A percentile compares a stretch with the other conserved stretches of the same genome.
phyloP scores from a whole-genome alignment of 1,140 invertebrate genomes.

The Sycobia sp. region DNA sequence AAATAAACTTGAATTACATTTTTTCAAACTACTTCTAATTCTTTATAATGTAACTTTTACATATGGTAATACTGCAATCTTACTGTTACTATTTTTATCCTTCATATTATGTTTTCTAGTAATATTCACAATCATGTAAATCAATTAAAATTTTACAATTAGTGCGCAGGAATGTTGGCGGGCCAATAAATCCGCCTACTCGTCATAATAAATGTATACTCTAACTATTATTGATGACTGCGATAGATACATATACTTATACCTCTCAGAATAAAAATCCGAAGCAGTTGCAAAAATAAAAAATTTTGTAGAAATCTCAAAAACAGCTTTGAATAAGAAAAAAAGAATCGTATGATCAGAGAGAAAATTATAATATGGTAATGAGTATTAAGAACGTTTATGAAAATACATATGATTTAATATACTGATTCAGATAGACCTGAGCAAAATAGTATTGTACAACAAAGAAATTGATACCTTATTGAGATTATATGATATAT shows the following conservation, averaged over 20 bases:
- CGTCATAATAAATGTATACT: slow-evolving; percentile 33
- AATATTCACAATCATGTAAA: no score
- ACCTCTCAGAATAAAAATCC: not conserved
- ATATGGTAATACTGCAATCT: no score
- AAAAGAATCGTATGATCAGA: slow-evolving; percentile 31
- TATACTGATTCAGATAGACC: slow-evolving; percentile 47
- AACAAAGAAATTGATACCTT: slow-evolving; percentile 30
- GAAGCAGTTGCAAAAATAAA: not conserved
- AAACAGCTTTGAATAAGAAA: slow-evolving; percentile 44
- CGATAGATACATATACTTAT: not conserved
- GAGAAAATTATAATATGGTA: slow-evolving; percentile 35
- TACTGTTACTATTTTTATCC: no score
- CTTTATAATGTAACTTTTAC: no score
- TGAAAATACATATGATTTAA: slow-evolving; percentile 33
- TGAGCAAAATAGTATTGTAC: slow-evolving; percentile 51
- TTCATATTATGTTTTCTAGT: no score
- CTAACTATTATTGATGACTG: slow-evolving; percentile 9
- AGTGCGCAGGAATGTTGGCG: not conserved
- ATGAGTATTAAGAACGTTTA: slow-evolving; percentile 13
- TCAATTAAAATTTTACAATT: not conserved
- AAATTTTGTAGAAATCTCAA: not conserved
- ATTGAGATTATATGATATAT: slow-evolving; percentile 6
- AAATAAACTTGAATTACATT: no score
- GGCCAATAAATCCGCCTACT: slow-evolving; percentile 36
- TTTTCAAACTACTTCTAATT: no score